These are phyloP conservation scores for Operophtera brumata DNA, from an alignment of 2,888 invertebrate genomes.

Conservation along the genomic window DNA sequence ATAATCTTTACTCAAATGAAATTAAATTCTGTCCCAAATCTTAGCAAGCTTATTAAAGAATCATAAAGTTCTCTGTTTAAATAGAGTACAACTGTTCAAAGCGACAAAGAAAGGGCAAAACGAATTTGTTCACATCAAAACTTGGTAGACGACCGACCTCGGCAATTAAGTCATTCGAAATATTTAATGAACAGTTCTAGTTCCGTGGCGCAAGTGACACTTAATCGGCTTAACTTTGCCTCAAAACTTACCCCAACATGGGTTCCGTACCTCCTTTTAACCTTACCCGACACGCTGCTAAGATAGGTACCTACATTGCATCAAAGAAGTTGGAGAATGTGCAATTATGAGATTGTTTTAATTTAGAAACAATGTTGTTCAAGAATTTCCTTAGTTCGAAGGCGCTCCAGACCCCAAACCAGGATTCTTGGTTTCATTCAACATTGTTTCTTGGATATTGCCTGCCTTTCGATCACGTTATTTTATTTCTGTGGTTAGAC, in stretches of 20 bases:
- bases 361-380: slow-evolving; percentile 79
- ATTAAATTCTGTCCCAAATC: not conserved
- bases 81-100: slow-evolving; percentile 7
- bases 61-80: slow-evolving; percentile 13
- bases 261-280: slow-evolving; percentile 36
- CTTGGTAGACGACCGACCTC: slow-evolving; percentile 64
- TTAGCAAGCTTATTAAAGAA: not conserved
- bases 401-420: slow-evolving; percentile 70
- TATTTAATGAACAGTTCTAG: slow-evolving; percentile 79
- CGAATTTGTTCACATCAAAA: slow-evolving; percentile 60
- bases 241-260: slow-evolving; percentile 64
- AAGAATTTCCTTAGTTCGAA: slow-evolving; percentile 75
- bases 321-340: slow-evolving; percentile 78
- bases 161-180: slow-evolving; percentile 76
- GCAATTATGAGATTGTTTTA: slow-evolving; percentile 81
- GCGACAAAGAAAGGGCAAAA: slow-evolving; percentile 39
- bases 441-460: slow-evolving; percentile 74
- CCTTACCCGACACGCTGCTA: slow-evolving; percentile 35
- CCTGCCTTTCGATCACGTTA: slow-evolving; percentile 54
- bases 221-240: slow-evolving; percentile 78
- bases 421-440: slow-evolving; percentile 74
- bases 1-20: not conserved
- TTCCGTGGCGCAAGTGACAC: slow-evolving; percentile 77
- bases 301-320: slow-evolving; percentile 68
- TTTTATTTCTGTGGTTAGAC: slow-evolving; percentile 49